Evolutionary conservation across 53 echinoderm and acorn worm genomes (phyloP).

Genomic region (Paracentrotus lividus): DNA sequence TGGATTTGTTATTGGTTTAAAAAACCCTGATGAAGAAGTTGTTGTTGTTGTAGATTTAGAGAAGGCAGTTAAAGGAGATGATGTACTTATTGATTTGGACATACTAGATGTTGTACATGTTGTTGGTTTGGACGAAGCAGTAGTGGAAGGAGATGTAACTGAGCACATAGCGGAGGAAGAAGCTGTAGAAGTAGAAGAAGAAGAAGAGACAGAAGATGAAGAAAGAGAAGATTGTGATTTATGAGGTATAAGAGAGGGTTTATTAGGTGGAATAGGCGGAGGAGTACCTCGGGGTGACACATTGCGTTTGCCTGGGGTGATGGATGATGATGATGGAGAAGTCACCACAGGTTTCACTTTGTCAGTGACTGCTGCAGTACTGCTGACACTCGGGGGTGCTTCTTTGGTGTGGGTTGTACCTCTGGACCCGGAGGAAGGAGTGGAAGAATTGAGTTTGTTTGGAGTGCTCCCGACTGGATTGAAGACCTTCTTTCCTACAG

Average conservation of each 20-base stretch:
- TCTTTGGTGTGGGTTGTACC: slow-evolving; percentile 64
- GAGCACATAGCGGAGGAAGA: slow-evolving; percentile 25
- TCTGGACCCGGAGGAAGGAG: slow-evolving; percentile 50
- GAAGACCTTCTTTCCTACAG: slow-evolving; percentile 72
- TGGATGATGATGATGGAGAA: slow-evolving; percentile 69
- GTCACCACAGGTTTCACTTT: slow-evolving; percentile 65
- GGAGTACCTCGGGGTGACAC: slow-evolving; percentile 95
- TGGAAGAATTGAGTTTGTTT: slow-evolving; percentile 73
- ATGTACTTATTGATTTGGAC: not conserved
- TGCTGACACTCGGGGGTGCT: slow-evolving; percentile 56
- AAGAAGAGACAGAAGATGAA: slow-evolving; percentile 71
- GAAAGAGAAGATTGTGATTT: slow-evolving; percentile 82
- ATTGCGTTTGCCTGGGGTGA: slow-evolving; percentile 75
- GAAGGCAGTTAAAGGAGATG: not conserved
- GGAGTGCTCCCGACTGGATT: slow-evolving; percentile 64
- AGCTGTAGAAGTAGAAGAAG: slow-evolving; percentile 44
- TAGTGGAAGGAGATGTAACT: slow-evolving; percentile 51
- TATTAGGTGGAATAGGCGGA: slow-evolving; percentile 97
- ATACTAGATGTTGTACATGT: slow-evolving; percentile 20
- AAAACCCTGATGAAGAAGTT: not conserved
- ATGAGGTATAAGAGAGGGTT: slow-evolving; percentile 96
- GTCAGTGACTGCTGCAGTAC: slow-evolving; percentile 63
- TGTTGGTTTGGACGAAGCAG: slow-evolving; percentile 48
- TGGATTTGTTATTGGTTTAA: slow-evolving; percentile 33
- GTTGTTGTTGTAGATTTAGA: slow-evolving; percentile 20